phyloP scores from a whole-genome alignment of 1,140 invertebrate species.

The Dolichoris vasculosae region DNA sequence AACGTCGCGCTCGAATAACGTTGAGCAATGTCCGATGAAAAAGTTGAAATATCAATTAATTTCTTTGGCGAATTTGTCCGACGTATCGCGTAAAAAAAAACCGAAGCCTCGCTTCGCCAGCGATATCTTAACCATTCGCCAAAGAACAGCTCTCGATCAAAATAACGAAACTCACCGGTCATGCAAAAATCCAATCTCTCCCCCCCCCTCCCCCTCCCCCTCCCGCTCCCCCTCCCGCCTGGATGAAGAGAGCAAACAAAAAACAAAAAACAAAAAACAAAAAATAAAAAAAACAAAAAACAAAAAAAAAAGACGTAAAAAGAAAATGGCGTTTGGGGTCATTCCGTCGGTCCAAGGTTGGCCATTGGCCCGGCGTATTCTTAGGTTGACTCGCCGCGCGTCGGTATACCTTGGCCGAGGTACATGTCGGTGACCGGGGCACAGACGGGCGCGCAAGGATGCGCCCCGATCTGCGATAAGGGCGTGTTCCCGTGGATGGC shows the following conservation, averaged over 20 bases:
- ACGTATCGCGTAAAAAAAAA: too few species aligned
- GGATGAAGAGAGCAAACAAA: too few species aligned
- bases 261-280: too few species aligned
- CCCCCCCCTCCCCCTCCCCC: too few species aligned
- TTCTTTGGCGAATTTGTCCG: not conserved
- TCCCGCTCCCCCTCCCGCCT: too few species aligned
- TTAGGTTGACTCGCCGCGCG: not conserved
- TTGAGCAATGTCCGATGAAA: too few species aligned
- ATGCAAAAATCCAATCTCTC: not conserved
- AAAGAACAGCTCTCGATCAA: not conserved
- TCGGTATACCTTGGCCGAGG: conserved; percentile 73
- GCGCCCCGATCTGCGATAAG: conserved; percentile 88
- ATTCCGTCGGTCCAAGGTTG: not conserved
- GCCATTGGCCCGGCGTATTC: not conserved
- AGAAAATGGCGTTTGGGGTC: not conserved
- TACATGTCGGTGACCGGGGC: conserved; percentile 70
- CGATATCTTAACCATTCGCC: not conserved
- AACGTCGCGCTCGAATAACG: too few species aligned
- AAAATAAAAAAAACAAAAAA: too few species aligned
- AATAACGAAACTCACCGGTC: not conserved
- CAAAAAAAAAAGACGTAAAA: not conserved
- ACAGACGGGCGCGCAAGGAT: conserved; percentile 68
- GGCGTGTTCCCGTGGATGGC: conserved; percentile 86
- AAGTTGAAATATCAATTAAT: not conserved
- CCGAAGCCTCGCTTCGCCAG: not conserved